Base-by-base conservation (phyloP, 2,888 invertebrate species). In the Dasypogon diadema region DNA sequence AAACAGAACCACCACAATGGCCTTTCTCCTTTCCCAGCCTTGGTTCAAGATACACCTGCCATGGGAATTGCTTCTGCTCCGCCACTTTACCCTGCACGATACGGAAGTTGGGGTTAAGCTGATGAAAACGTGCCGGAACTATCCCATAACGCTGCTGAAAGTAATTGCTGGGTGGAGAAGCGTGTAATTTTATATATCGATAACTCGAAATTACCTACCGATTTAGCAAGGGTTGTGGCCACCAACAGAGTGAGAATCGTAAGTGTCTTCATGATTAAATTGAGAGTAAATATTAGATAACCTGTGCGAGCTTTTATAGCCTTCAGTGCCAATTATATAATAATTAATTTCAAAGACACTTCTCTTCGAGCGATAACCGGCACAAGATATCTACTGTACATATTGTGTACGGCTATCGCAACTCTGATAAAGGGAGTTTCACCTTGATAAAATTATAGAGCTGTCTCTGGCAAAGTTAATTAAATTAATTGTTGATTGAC, bases 1-100 rank as follows among this genome's bases (percentile, higher is more conserved):
- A 54, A 5, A 78, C 46, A n/a, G 76, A 75, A 24, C 78, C 78
- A 22, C 78, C 78, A 58, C 78, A 78, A 21, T 76, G 65, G 18
- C 51, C 56, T 2, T 21, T 24, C 26, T 21, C 54, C 34, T 63
- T 26, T 12, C 37, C 55, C 8, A 18, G 21, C 3, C 24, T 48
- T 3, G 68, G 55, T 8, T 74, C 48, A 5, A 78, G 58, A 2
- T 72, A 74, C 4, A 65, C 78, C 24, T 77, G 76, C 73, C 76
- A 77, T 16, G 78, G 78, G 68, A 78, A 78, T 73, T 78, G 78
- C 79, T 74, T 63, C 6, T 74, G 18, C 18, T 48, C 37, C 1
- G 77, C 77, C 34, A 51, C 65, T 51, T 42, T 65, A 42, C 77
- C 77, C 30, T 56, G 37, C 21, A 51, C 70, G 34, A 77, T 72